A percentile compares a stretch with the other conserved stretches of the same genome.
These are phyloP conservation scores for Labeo calbasu DNA, from an alignment of 2,797 vertebrate genomes.

Conservation along the genomic window DNA sequence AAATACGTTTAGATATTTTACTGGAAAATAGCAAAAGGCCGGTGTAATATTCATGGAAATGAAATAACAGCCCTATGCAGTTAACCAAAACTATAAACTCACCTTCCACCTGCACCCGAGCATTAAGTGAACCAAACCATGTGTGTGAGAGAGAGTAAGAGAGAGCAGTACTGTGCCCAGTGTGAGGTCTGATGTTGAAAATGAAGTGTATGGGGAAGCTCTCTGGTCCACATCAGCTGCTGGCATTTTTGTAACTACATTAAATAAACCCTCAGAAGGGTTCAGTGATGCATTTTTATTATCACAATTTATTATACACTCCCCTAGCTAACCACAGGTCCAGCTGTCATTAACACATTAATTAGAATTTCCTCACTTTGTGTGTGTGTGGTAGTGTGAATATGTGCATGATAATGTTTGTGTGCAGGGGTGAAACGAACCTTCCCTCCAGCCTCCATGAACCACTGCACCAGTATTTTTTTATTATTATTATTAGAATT, in stretches of 20 bases:
- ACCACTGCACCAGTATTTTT: conserved; percentile 27
- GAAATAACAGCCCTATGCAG: not conserved
- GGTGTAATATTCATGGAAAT: not conserved
- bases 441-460: conserved; percentile 31
- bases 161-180: conserved; percentile 71
- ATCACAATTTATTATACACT: conserved; percentile 87
- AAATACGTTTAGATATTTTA: not conserved
- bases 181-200: conserved; percentile 80
- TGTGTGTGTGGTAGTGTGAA: conserved; percentile 50
- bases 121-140: not conserved
- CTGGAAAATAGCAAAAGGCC: not conserved
- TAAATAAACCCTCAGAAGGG: conserved; percentile 87
- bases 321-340: conserved; percentile 85
- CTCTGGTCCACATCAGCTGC: conserved; percentile 81
- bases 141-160: not conserved
- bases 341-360: conserved; percentile 90
- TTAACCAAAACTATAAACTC: not conserved
- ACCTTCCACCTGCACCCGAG: not conserved
- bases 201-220: conserved; percentile 80
- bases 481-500: not conserved
- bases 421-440: conserved; percentile 37
- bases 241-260: conserved; percentile 89
- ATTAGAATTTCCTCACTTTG: conserved; percentile 80
- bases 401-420: conserved; percentile 20
- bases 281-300: conserved; percentile 90